Conservation (phyloP, 2,888 invertebrate genomes). For the Eupithecia abbreviata region DNA sequence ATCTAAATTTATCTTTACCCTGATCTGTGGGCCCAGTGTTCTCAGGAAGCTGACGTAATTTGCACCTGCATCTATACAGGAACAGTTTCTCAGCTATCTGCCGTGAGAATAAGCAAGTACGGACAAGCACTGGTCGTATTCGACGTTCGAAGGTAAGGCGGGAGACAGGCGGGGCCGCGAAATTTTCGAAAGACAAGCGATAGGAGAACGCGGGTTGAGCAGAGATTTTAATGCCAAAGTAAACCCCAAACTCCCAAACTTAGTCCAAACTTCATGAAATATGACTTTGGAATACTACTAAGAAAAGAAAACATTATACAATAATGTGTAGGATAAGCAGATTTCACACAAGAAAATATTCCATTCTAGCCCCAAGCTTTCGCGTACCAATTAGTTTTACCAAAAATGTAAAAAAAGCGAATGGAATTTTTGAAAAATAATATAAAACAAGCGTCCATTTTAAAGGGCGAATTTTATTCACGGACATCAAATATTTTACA, state of each 20-base stretch:
- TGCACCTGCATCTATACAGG: not conserved
- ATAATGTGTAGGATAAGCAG: not conserved
- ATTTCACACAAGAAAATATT: not conserved
- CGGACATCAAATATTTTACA: not conserved
- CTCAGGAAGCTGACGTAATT: conserved; percentile 48
- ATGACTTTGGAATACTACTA: not conserved
- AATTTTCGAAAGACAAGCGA: conserved; percentile 20
- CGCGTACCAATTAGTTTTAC: not conserved
- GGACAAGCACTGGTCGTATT: conserved; percentile 50
- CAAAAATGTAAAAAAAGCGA: not conserved
- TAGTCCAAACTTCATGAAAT: not conserved
- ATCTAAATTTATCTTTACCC: too few species aligned
- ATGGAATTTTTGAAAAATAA: not conserved
- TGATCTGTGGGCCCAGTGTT: conserved; percentile 34
- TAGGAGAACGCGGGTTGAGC: conserved; percentile 27
- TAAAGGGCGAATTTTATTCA: not conserved
- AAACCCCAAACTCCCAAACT: not conserved
- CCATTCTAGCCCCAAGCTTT: too few species aligned
- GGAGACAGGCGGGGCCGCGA: conserved; percentile 41
- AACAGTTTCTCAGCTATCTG: conserved; percentile 15
- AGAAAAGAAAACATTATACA: not conserved
- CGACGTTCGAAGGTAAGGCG: conserved; percentile 46
- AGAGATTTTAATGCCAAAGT: not conserved
- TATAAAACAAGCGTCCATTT: not conserved
- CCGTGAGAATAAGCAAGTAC: conserved; percentile 49